Evolutionary conservation across 2,888 invertebrate genomes (phyloP).

Genomic region (Pristionchus maxplancki): DNA sequence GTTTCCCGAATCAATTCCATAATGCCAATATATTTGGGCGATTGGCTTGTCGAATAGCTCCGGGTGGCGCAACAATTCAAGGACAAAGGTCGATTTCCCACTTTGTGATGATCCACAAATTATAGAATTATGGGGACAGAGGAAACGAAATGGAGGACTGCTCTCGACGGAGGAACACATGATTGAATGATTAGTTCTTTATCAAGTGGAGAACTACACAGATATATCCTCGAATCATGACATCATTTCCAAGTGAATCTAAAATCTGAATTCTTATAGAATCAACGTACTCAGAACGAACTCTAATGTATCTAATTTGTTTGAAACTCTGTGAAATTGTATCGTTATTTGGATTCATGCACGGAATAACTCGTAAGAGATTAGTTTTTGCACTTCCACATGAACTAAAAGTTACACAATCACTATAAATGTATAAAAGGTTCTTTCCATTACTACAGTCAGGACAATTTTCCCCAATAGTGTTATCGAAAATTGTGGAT

Average conservation of each 20-base stretch:
- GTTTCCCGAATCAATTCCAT: neutral
- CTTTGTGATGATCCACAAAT: neutral
- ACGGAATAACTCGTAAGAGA: neutral
- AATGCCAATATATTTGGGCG: neutral
- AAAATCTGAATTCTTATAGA: neutral
- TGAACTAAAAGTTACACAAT: neutral
- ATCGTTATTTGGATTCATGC: neutral
- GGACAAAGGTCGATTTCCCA: neutral
- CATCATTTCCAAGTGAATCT: neutral
- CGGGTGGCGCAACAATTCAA: neutral
- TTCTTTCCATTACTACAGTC: slow-evolving; percentile 2
- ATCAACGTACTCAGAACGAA: neutral
- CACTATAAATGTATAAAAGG: neutral
- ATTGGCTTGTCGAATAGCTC: neutral
- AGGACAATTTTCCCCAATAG: neutral
- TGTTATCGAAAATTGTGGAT: neutral
- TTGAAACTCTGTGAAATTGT: neutral
- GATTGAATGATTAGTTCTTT: too few relatives aligned
- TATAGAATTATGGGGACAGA: too few relatives aligned
- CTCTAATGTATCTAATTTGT: neutral
- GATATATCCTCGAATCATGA: neutral
- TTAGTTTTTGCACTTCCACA: neutral
- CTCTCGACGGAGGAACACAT: too few relatives aligned
- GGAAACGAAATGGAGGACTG: too few relatives aligned
- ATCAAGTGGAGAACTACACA: too few relatives aligned